Conservation (phyloP, 2,113 vertebrate genomes). For the Columba janthina region DNA sequence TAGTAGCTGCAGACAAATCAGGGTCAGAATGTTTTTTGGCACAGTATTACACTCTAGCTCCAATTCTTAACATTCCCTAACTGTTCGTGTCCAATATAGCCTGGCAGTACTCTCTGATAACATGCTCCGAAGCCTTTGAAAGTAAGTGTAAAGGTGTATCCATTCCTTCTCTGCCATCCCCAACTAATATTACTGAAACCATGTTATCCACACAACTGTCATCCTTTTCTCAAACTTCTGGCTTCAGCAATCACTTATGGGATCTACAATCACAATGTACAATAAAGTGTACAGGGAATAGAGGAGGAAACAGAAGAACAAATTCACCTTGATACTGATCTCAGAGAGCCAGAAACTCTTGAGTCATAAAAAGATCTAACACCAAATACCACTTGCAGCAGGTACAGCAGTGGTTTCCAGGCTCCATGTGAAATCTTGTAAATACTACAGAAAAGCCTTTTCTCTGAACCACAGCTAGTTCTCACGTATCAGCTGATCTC, state of each 20-base stretch:
- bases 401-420: neutral
- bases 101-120: neutral
- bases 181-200: neutral
- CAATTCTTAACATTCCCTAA: neutral
- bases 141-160: neutral
- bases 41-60: neutral
- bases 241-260: neutral
- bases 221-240: neutral
- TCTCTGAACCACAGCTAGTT: neutral
- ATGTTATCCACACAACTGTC: neutral
- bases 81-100: neutral
- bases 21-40: neutral
- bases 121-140: rapidly evolving
- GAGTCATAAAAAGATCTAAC: neutral
- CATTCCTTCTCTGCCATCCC: neutral
- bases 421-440: neutral
- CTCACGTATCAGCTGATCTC: neutral
- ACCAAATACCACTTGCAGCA: neutral
- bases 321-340: neutral
- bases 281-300: neutral
- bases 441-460: neutral
- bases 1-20: neutral
- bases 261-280: neutral
- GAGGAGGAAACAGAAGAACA: neutral
- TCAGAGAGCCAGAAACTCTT: neutral